Evolutionary conservation across 2,888 invertebrate genomes (phyloP), one percentile per base, ranked within the genome.

Genomic region (Girardia tigrina): DNA sequence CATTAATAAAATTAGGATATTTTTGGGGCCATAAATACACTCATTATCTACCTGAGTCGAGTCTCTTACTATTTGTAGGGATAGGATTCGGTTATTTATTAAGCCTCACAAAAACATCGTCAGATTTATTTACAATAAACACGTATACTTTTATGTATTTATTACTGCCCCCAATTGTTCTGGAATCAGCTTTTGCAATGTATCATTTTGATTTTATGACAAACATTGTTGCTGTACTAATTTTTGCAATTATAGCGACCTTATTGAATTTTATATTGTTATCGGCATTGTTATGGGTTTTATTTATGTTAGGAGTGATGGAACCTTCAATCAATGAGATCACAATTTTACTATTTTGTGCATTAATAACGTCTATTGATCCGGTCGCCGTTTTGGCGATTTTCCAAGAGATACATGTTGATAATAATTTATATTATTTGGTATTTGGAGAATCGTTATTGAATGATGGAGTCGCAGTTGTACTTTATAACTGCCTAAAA

Each of bases 21-120:
- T 56, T 56, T n/a, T 56, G 56, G 56, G 4, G 56, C 23, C 56
- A 56, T 56, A 56, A 56, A 56, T 56, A 56, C n/a, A 12, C 56
- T 56, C 56, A 56, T 16, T 71, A 42, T 28, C 27, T 97, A 85
- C 97, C 97, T 2, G 97, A 98, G 86, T 94, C 94, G 73, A 94
- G 94, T 84, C 88, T 98, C 79, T 88, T 98, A 80, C 94, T 98
- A 82, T 90, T 92, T 79, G 91, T 98, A 77, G 97, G 97, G 73
- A 90, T 97, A 71, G 87, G 91, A 76, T 92, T 97, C 79, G 97
- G 97, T 4, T 56, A 56, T 56, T 20, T 56, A 8, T 16, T 56
- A 8, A 56, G 23, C 4, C 20, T n/a, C 23, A 56, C 56, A 6
- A 4, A n/a, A 56, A 56, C 56, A 4, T 4, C 4, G n/a, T 23